Base-by-base conservation (phyloP, 2,113 vertebrate species). In the Varanus komodoensis region DNA sequence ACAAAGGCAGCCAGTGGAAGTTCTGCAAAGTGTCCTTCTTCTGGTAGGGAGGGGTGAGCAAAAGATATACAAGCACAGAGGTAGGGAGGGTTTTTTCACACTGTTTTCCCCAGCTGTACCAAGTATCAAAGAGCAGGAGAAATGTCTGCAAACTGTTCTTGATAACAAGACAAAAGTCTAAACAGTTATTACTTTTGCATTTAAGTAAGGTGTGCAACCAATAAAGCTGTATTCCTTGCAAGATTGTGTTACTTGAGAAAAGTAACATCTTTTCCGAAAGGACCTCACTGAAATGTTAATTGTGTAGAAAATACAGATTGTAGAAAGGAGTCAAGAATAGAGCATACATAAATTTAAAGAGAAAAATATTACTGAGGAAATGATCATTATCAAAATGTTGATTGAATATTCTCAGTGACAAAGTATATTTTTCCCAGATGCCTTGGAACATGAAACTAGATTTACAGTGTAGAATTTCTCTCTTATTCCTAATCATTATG, bases 201-300 rank as follows among this genome's bases (percentile, higher is more conserved):
- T 0, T 0, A 73, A 91, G 73, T 14, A 81, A 54, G 48, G 8
- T n/a, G 5, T 82, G 50, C 44, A 90, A 38, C 5, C 86, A 29
- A 91, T 9, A 91, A 0, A 1, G 86, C 0, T 0, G 3, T 25
- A 12, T 64, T 0, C 57, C 57, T 78, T 1, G 68, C 85, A 77
- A 48, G 38, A 44, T 44, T 2, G 23, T 73, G 54, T 73, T 84
- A 34, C 25, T 69, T 32, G 3, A 86, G 11, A 6, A 29, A 34
- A 29, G 50, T 12, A 74, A 85, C 25, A n/a, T n/a, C 9, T 67
- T 75, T 64, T 6, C 34, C 48, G 6, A 0, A 3, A 84, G 29
- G 88, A 87, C 1, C 29, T n/a, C 48, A 29, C 12, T 64, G n/a
- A 61, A 78, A 79, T 78, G n/a, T 64, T 64, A 17, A 64, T 87